Percentiles rank a stretch among this genome's conserved stretches.
These are phyloP conservation scores for Sarcophaga rosellei DNA, from an alignment of 2,888 invertebrate genomes.

Conservation along the genomic window DNA sequence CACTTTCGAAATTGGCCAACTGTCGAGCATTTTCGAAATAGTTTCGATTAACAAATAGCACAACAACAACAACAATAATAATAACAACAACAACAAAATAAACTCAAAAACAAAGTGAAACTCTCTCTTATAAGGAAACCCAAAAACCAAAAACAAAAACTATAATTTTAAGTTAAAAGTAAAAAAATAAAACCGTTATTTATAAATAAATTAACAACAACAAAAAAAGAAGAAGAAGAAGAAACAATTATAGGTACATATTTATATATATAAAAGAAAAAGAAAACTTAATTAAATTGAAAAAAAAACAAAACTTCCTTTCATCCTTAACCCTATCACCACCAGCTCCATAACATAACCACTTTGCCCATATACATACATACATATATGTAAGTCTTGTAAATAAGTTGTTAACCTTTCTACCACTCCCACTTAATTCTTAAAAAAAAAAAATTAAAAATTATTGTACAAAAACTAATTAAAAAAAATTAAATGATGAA, in stretches of 20 bases:
- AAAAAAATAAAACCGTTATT: slow-evolving; percentile 19
- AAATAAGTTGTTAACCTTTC: not conserved
- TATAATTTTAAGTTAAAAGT: not conserved
- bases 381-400: no score
- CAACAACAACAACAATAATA: slow-evolving; percentile 16
- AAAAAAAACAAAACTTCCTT: not conserved
- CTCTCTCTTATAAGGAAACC: slow-evolving; percentile 5
- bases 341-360: no score
- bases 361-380: no score
- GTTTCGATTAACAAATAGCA: slow-evolving; percentile 20
- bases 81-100: slow-evolving; percentile 12
- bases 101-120: not conserved
- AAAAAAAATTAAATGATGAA: not conserved
- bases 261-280: slow-evolving; percentile 13
- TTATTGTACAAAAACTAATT: not conserved
- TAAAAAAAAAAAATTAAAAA: not conserved
- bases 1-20: slow-evolving; percentile 78
- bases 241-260: not conserved
- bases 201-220: slow-evolving; percentile 8
- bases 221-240: not conserved
- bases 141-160: slow-evolving; percentile 15
- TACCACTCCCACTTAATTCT: not conserved
- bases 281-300: slow-evolving; percentile 11
- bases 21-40: slow-evolving; percentile 79
- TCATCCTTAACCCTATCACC: not conserved